A percentile compares a stretch with the other conserved stretches of the same genome.
Evolutionary conservation across 2,113 vertebrate genomes (phyloP).

Genomic region (Peromyscus leucopus): DNA sequence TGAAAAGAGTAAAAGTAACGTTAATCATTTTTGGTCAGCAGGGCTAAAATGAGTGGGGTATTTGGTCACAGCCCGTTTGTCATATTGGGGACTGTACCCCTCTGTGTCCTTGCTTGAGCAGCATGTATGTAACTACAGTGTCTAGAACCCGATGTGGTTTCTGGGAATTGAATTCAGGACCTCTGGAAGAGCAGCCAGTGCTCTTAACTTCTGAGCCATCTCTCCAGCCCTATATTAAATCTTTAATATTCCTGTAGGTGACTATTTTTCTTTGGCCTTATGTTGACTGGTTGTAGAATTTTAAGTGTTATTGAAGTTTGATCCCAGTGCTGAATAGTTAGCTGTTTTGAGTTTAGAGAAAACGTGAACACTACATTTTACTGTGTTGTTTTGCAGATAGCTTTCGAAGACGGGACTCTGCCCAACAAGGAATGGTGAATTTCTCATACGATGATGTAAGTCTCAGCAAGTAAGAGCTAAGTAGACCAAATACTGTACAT

Average conservation of each 20-base stretch:
- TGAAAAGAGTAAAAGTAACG: slow-evolving; percentile 21
- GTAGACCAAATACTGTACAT: background rate
- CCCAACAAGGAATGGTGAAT: slow-evolving; percentile 91
- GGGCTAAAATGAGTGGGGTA: background rate
- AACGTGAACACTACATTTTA: background rate
- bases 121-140: background rate
- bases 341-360: slow-evolving; percentile 23
- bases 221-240: background rate
- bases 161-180: too few relatives aligned
- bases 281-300: slow-evolving; percentile 1
- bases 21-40: background rate
- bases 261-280: slow-evolving; percentile 7
- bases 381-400: slow-evolving; percentile 88
- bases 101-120: background rate
- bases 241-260: background rate
- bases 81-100: background rate
- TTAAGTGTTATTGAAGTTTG: slow-evolving; percentile 26
- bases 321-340: slow-evolving; percentile 27
- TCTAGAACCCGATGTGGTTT: background rate
- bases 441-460: slow-evolving; percentile 98
- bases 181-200: too few relatives aligned
- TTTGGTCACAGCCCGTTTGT: background rate
- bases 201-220: too few relatives aligned
- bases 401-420: slow-evolving; percentile 92
- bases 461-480: slow-evolving; percentile 57